These are phyloP conservation scores for Trematomus loennbergii DNA, from an alignment of 2,113 vertebrate genomes.

Conservation along the genomic window DNA sequence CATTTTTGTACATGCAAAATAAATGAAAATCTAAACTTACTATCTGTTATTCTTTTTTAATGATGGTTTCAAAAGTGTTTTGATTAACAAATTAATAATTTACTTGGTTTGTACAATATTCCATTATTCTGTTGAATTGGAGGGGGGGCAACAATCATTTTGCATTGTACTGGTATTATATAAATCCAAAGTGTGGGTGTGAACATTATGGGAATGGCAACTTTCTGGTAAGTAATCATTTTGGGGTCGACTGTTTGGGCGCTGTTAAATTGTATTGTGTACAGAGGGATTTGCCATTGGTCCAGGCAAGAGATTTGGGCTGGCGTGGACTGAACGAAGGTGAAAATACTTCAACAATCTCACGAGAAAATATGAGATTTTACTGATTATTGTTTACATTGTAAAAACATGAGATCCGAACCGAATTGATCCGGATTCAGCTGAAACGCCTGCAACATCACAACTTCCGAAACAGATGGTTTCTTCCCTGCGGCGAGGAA, in stretches of 20 bases:
- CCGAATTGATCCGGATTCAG: slow-evolving; percentile 85
- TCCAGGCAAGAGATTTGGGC: slow-evolving; percentile 68
- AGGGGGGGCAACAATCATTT: background rate
- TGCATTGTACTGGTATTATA: background rate
- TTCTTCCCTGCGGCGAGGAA: slow-evolving; percentile 52
- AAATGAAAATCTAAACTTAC: slow-evolving; percentile 35
- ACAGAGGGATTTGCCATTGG: slow-evolving; percentile 61
- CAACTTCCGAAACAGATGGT: slow-evolving; percentile 66
- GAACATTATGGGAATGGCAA: slow-evolving; percentile 32
- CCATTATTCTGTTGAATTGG: background rate
- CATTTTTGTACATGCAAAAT: slow-evolving; percentile 51
- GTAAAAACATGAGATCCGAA: slow-evolving; percentile 83
- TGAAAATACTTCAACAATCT: slow-evolving; percentile 81
- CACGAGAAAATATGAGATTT: slow-evolving; percentile 88
- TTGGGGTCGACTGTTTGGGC: slow-evolving; percentile 57
- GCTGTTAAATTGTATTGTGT: slow-evolving; percentile 59
- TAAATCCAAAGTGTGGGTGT: background rate
- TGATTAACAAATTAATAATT: background rate
- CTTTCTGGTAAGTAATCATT: slow-evolving; percentile 60
- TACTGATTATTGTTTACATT: slow-evolving; percentile 89
- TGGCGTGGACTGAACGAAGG: slow-evolving; percentile 78
- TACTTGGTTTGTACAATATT: background rate
- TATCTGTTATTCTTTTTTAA: background rate
- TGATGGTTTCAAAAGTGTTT: background rate
- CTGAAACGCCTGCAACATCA: slow-evolving; percentile 56